Base-by-base conservation (phyloP, 2,888 invertebrate species). In the Formica aserva region DNA sequence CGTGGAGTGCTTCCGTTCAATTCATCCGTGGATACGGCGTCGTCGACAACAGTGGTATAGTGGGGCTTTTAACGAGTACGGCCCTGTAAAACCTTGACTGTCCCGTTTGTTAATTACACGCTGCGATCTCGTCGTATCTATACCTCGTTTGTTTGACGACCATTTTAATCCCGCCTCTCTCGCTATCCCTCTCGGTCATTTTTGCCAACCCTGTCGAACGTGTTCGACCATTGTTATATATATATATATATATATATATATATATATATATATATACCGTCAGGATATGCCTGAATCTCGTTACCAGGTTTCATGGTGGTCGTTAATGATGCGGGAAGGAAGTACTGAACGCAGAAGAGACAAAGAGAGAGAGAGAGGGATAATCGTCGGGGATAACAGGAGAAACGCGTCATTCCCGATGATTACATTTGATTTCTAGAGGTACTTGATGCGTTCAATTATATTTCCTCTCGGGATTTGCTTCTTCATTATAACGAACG, bases 31-130 rank as follows among this genome's bases (percentile, higher is more conserved):
- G 26, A 41, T 41, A 13, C 38, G 66, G 8, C 65, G 32, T 48
- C 26, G 38, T 29, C 13, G 67, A 22, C 45, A 45, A 11, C 13
- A 15, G 6, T 26, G 32, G 41, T 32, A 26, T 13, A 45, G 45
- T n/a, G 18, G 29, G 1, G 65, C 65, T 88, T 88, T 86, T 88
- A 88, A 88, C 81, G 86, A 88, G 83, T 62, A 69, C 41, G 55
- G 55, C 32, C 41, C 75, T 84, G 82, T 84, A 85, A 85, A 89
- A 81, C 87, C 87, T 88, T 86, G 80, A 60, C 80, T 81, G 75
- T 84, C 60, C 81, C 55, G 82, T 86, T 87, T 84, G 85, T 89
- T 89, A 89, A 89, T 89, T 88, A 85, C 88, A 87, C 71, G 80
- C 74, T 71, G 72, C 77, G 76, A 80, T 77, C 82, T 75, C 83